Conservation (phyloP, 2,113 vertebrate species). For the Atrichornis clamosus region DNA sequence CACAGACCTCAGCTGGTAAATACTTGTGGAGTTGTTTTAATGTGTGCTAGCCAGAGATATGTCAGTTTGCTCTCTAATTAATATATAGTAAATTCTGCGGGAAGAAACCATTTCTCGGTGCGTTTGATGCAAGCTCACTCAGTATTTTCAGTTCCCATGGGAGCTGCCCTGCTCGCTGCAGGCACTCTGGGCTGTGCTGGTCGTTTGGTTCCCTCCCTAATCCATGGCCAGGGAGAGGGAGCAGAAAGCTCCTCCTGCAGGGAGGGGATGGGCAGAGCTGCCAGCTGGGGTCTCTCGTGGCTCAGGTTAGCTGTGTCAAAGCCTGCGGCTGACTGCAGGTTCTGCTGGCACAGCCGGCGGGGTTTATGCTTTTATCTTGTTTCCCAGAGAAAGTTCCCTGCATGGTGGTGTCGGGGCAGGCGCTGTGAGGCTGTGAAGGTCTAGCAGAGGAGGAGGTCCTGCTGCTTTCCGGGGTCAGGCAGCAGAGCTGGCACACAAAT, state of each 20-base stretch:
- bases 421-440: background rate
- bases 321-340: background rate
- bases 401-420: rapidly evolving
- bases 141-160: background rate
- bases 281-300: background rate
- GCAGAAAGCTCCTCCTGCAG: background rate
- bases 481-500: background rate
- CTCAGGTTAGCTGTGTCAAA: background rate
- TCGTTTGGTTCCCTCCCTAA: background rate
- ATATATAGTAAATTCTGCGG: background rate
- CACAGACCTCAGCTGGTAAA: background rate
- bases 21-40: background rate
- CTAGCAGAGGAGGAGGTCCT: background rate
- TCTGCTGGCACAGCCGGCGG: background rate
- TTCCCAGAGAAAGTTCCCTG: background rate
- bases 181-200: background rate
- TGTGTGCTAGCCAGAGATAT: background rate
- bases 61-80: constrained; percentile 8
- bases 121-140: background rate
- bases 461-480: background rate
- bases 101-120: background rate
- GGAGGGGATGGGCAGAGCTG: background rate
- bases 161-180: background rate
- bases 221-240: background rate
- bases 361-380: background rate